Conservation (phyloP, 2,113 vertebrate genomes). For the Pseudonaja textilis region DNA sequence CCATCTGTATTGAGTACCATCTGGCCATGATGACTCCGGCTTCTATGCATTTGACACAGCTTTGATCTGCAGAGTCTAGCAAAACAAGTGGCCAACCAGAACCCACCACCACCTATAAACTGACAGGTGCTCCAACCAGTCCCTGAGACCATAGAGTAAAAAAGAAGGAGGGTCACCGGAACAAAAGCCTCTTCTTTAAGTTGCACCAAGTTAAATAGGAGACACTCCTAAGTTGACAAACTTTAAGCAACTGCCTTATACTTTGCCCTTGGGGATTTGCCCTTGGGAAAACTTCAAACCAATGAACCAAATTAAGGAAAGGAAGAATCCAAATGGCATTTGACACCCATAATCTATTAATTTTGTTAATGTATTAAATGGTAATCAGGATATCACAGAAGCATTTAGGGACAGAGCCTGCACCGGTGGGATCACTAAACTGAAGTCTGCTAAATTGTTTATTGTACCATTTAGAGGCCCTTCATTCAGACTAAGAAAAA, state of each 20-base stretch:
- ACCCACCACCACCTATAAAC: conserved; percentile 66
- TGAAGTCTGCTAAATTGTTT: not conserved
- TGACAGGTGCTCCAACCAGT: conserved; percentile 61
- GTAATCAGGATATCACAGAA: not conserved
- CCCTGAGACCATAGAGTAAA: conserved; percentile 51
- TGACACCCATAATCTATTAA: not conserved
- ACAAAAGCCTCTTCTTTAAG: conserved; percentile 33
- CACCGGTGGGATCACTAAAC: not conserved
- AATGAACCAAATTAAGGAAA: not conserved
- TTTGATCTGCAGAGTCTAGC: conserved; percentile 74
- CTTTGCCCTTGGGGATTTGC: not conserved
- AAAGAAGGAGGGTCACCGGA: not conserved
- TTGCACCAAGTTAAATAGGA: conserved; percentile 12
- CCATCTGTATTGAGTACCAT: conserved; percentile 82
- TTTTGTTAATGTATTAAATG: not conserved
- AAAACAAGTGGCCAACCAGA: conserved; percentile 76
- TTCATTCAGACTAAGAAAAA: not conserved
- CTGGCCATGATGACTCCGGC: conserved; percentile 78
- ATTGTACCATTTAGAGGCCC: not conserved
- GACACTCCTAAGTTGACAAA: not conserved
- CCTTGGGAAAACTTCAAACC: no score
- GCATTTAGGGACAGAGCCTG: not conserved
- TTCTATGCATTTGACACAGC: conserved; percentile 78
- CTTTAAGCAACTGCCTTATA: not conserved
- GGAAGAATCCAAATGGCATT: not conserved